Conservation (phyloP, 2,888 invertebrate species). For the Platerodrilus igneus region DNA sequence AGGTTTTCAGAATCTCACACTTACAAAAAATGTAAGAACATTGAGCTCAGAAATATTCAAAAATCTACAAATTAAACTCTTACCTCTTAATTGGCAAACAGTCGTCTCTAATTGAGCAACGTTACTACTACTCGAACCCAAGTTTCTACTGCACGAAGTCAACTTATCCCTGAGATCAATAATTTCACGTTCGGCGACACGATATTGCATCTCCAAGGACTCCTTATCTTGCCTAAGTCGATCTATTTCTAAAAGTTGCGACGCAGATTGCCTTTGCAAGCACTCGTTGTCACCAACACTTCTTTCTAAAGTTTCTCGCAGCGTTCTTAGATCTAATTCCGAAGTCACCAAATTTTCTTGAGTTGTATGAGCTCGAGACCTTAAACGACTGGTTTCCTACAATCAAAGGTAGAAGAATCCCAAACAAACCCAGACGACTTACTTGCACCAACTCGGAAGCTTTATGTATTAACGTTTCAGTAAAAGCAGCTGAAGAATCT, state of each 20-base stretch:
- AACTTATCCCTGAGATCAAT: slow-evolving; percentile 64
- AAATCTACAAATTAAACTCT: slow-evolving; percentile 3
- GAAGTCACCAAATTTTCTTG: slow-evolving; percentile 58
- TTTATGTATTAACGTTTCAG: slow-evolving; percentile 71
- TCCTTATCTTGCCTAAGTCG: slow-evolving; percentile 75
- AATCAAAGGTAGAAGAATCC: background rate
- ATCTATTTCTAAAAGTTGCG: slow-evolving; percentile 67
- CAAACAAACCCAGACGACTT: slow-evolving; percentile 7
- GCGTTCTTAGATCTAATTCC: slow-evolving; percentile 63
- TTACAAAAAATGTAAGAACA: background rate
- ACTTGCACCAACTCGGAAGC: slow-evolving; percentile 74
- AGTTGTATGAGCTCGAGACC: slow-evolving; percentile 51
- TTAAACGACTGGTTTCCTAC: slow-evolving; percentile 45
- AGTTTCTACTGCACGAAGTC: slow-evolving; percentile 58
- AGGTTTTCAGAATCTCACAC: too few species aligned
- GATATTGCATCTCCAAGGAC: slow-evolving; percentile 64
- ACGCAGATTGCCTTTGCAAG: slow-evolving; percentile 66
- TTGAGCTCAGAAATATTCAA: background rate
- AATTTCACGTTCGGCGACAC: slow-evolving; percentile 69
- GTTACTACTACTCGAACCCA: slow-evolving; percentile 63
- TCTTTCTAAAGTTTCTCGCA: slow-evolving; percentile 62
- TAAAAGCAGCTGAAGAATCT: slow-evolving; percentile 61
- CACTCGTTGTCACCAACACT: slow-evolving; percentile 67
- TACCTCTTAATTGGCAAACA: slow-evolving; percentile 66
- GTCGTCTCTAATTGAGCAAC: slow-evolving; percentile 65